phyloP scores from a whole-genome alignment of 2,797 vertebrate genomes.

The Gymnoscopelus braueri region DNA sequence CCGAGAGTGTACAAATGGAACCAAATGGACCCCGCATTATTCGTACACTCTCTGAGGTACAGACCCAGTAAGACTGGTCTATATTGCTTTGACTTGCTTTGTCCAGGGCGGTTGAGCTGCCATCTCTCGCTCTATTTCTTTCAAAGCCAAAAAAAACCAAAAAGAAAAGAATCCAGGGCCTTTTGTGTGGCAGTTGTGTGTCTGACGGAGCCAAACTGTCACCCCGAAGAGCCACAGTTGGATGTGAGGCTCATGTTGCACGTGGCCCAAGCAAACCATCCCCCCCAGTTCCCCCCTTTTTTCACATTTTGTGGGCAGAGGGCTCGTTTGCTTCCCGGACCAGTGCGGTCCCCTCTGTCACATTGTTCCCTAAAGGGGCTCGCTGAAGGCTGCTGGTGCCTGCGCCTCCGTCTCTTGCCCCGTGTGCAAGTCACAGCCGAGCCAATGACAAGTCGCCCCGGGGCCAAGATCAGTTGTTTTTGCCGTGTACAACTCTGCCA shows the following conservation, averaged over 20 bases:
- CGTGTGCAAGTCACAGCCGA: too few relatives aligned
- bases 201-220: constrained; percentile 33
- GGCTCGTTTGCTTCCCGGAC: constrained; percentile 49
- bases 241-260: constrained; percentile 62
- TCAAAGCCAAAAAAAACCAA: background rate
- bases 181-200: constrained; percentile 13
- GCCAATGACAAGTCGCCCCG: too few relatives aligned
- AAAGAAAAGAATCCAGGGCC: constrained; percentile 17
- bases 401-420: too few relatives aligned
- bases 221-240: background rate
- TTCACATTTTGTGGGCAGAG: constrained; percentile 48
- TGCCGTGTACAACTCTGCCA: too few relatives aligned
- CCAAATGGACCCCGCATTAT: too few relatives aligned
- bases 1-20: too few relatives aligned
- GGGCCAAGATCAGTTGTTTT: too few relatives aligned
- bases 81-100: background rate
- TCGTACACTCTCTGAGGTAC: too few relatives aligned
- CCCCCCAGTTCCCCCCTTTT: constrained; percentile 32
- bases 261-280: background rate
- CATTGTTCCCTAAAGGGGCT: constrained; percentile 34
- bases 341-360: constrained; percentile 17
- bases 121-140: background rate
- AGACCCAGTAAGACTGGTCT: background rate
- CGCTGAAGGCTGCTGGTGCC: background rate
- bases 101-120: background rate